Evolutionary conservation across 2,113 vertebrate genomes (phyloP), one percentile per base, ranked within the genome.

Genomic region (Budorcas taxicolor): DNA sequence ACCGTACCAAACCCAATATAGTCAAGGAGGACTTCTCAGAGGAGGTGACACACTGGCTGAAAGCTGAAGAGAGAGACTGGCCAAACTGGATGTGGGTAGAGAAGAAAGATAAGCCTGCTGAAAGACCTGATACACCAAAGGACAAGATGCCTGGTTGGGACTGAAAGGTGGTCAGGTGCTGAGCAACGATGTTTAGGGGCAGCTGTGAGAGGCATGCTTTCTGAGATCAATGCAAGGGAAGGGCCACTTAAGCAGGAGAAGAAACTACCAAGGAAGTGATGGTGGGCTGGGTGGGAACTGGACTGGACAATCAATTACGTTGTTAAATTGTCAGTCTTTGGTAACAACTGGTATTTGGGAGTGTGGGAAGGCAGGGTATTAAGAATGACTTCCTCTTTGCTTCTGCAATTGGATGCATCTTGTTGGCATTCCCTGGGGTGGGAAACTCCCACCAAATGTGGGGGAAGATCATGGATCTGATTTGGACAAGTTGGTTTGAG

Each of bases 261-360:
- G 16, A 33, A 47, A 27, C n/a, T 53, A 13, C n/a, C 57, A 31
- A 76, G 36, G 71, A 87, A 87, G 23, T 53, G 45, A 55, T 27
- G 14, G 47, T 47, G 53, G 60, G 27, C 8, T 47, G 76, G 40
- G 31, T 21, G 43, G 55, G 29, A 7, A 0, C 7, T 25, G 13
- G 31, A 60, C 10, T 87, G 15, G 36, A 93, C 45, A 90, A 83
- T 9, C 36, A 74, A 5, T 83, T 55, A 8, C 36, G n/a, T n/a
- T 81, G 29, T 55, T 93, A 60, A 83, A 55, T 81, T 52, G 82
- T 52, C 52, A 64, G 31, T 36, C 57, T 60, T 96, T 84, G 45
- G 27, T 50, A 53, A 80, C 55, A 31, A 71, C 11, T 71, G 57
- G 23, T 40, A 43, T 45, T 43, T 60, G 43, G 17, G 14, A 90